Evolutionary conservation across 2,888 invertebrate species (phyloP).

Genomic region (Protophormia terraenovae): DNA sequence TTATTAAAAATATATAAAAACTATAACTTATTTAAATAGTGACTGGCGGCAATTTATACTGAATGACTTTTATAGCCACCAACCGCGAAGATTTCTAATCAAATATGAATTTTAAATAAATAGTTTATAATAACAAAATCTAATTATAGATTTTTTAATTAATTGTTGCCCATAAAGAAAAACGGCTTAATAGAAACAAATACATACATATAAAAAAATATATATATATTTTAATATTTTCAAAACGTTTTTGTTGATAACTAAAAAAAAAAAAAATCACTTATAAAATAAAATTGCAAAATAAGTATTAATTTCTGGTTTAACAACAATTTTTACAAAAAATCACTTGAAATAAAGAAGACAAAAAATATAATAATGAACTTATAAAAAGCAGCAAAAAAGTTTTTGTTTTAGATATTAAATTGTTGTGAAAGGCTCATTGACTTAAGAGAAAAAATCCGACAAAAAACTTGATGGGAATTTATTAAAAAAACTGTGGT

Average conservation of each 20-base stretch:
- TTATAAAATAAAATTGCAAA: not conserved
- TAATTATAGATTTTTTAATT: not conserved
- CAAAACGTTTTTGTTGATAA: constrained; percentile 3
- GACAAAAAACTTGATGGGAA: constrained; percentile 3
- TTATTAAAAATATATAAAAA: not conserved
- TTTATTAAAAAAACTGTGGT: not conserved
- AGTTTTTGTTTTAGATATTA: not conserved
- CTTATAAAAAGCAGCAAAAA: not conserved
- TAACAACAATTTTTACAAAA: not conserved
- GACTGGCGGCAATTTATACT: not conserved
- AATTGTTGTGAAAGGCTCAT: constrained; percentile 1
- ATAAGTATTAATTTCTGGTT: not conserved
- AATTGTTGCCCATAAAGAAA: not conserved
- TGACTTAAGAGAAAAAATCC: not conserved
- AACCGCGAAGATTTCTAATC: constrained; percentile 20
- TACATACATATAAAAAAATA: not conserved
- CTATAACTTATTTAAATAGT: not conserved
- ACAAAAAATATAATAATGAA: not conserved
- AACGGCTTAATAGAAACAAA: not conserved
- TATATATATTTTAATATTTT: not conserved
- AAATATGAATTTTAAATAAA: constrained; percentile 2
- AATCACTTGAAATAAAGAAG: not conserved
- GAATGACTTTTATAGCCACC: not conserved
- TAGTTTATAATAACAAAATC: constrained; percentile 11
- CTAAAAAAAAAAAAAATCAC: not conserved